Evolutionary conservation across 2,113 vertebrate genomes (phyloP), one percentile per base, ranked within the genome.

Genomic region (Psephotus haematonotus): DNA sequence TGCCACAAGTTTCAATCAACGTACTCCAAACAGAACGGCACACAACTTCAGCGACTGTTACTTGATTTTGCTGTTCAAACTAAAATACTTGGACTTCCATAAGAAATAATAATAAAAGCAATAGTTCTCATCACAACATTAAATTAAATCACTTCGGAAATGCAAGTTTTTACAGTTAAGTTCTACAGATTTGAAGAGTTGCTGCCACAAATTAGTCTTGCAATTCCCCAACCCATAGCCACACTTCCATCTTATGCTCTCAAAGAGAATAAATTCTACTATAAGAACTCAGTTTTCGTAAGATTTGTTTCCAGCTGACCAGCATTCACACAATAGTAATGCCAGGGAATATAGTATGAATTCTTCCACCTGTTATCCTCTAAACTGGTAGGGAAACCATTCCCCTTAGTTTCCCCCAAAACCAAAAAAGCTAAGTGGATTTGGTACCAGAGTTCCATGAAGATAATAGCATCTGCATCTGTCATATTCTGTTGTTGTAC

Each of bases 251-350:
- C 31, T 75, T 28, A 37, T 2, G 17, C 39, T 33, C 44, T 33
- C 57, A 43, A 47, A 76, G 10, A 53, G 57, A 69, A 28, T 43
- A 72, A 76, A 65, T 9, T 53, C 19, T 33, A 55, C 25, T 17
- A 0, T 7, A 76, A 60, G 5, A 53, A 55, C 50, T 4, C 23
- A 33, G 19, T 2, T 71, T 71, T 68, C 43, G 1, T 10, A 46
- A 62, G 15, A 28, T 11, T 64, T 78, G 6, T 74, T 28, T 59
- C 65, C 43, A 82, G 60, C 5, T 2, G 4, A 65, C 13, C 71
- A 78, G 33, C 29, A 57, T 6, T 13, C 3, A 24, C 50, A 43
- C 19, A 17, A 29, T 0, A 74, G 13, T 2, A 68, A 50, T 1
- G 20, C 5, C 53, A 72, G 11, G 18, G 35, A 82, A 77, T 35